Evolutionary conservation across 2,888 invertebrate genomes (phyloP), one percentile per base, ranked within the genome.

Genomic region (Dione juno): DNA sequence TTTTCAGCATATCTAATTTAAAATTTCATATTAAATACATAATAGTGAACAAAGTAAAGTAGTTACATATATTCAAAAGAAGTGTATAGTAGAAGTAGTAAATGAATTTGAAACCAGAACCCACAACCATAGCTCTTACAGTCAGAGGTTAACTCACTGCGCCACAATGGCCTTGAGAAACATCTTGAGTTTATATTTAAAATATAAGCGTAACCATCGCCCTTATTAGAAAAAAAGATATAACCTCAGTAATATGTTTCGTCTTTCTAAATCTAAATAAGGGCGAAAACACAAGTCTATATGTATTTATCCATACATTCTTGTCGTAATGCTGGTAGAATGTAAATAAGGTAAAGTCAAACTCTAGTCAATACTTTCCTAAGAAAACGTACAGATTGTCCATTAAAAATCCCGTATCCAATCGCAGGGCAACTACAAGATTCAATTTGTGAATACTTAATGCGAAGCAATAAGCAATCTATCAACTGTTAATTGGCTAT

Each of bases 401-500:
- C n/a, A 45, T 61, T 54, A 40, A 69, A 57, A 71, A 50, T 9
- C 61, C 61, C 19, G 63, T 63, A 61, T 43, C 37, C 57, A 35
- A 50, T 53, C 14, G 48, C 58, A 19, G 11, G 37, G 48, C 37
- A 53, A 69, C 64, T 68, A 71, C 64, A 66, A 67, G 70, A 69
- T 77, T 75, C 74, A 76, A 75, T 74, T 71, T 70, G 70, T 67
- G 67, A 69, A 71, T 74, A 69, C 67, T 69, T 74, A 74, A 71
- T 70, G 63, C 71, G 52, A 54, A 57, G 66, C 70, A 70, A 75
- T 74, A 63, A 58, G 54, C 69, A 72, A 72, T 75, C 63, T 58
- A 70, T 76, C 75, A 74, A 65, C 59, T 14, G 40, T 66, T 71
- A 72, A 76, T 74, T 54, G 66, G 59, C 72, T 59, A 75, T 76